Evolutionary conservation across 2,113 vertebrate species (phyloP), one percentile per base, ranked within the genome.

Genomic region (Limnothrissa miodon): DNA sequence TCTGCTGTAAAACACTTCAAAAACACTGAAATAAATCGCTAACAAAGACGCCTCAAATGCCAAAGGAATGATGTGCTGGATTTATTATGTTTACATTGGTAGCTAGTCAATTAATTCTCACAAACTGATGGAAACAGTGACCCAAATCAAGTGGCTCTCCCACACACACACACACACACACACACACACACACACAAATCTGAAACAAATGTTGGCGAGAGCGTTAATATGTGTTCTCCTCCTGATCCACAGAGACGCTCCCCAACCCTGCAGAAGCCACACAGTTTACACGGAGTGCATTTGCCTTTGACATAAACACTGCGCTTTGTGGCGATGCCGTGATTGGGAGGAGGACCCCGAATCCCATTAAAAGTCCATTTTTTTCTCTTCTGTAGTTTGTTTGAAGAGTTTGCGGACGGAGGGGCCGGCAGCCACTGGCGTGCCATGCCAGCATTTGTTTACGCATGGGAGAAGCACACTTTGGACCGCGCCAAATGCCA

Each of bases 311-410:
- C 86, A 81, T 94, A 94, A 94, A 93, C 92, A 93, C 87, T 86
- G 83, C 56, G 86, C 88, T 70, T 89, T 92, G 92, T 92, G 93
- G 93, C 90, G 83, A 85, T 81, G 51, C 90, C 92, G 90, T 95
- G 93, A 94, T 94, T 92, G 93, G 91, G 91, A 93, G 92, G 93
- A 93, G 93, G 91, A 87, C 88, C 90, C 85, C 90, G 89, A 92
- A 93, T 92, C 93, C 90, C 92, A 94, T 95, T 94, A 95, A 95
- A 95, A 94, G 89, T 90, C 89, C 82, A 94, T 95, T 90, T 81
- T 84, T 90, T 83, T 86, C 87, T 84, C 46, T 78, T 83, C 87
- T 6, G 0, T 70, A 90, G 92, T 93, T 94, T 94, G 92, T 94
- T 93, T 94, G 93, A 92, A 93, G 90, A 92, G 86, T 82, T 87